phyloP scores from a whole-genome alignment of 2,797 vertebrate species.

The Orestias chungarensis region DNA sequence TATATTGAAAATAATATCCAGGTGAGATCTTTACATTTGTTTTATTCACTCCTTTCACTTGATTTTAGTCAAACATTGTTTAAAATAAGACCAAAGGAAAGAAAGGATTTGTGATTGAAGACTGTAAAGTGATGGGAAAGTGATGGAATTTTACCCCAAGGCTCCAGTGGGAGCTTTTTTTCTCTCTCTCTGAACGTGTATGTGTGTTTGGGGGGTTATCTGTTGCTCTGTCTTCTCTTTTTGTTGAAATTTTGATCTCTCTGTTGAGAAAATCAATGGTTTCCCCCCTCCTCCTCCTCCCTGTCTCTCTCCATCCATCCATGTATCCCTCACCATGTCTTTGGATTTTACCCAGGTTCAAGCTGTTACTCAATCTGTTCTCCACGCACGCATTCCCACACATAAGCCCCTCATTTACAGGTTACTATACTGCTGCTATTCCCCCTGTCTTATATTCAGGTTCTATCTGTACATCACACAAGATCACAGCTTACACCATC shows the following conservation, averaged over 20 bases:
- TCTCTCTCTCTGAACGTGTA: constrained; percentile 5
- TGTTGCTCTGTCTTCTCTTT: constrained; percentile 59
- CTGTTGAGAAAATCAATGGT: constrained; percentile 74
- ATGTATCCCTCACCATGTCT: constrained; percentile 67
- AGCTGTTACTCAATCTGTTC: constrained; percentile 80
- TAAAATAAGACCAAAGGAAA: not conserved
- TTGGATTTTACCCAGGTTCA: constrained; percentile 77
- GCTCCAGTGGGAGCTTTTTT: constrained; percentile 38
- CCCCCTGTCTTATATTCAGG: constrained; percentile 19
- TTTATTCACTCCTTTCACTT: not conserved
- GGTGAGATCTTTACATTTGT: not conserved
- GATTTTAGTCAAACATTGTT: not conserved
- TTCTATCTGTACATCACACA: not conserved
- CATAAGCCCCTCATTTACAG: constrained; percentile 44
- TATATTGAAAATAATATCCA: not conserved
- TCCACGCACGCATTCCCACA: constrained; percentile 39
- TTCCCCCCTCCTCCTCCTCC: constrained; percentile 38
- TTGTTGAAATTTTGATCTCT: constrained; percentile 77
- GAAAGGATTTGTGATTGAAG: constrained; percentile 2
- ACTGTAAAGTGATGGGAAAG: constrained; percentile 32
- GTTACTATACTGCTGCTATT: constrained; percentile 43
- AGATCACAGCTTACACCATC: not conserved
- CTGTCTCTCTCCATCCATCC: constrained; percentile 64
- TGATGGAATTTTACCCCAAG: constrained; percentile 51
- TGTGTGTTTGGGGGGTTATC: constrained; percentile 33